phyloP scores from a whole-genome alignment of 37 sponge, comb jelly and placozoan genomes.

The Cladorhizidae sp. region DNA sequence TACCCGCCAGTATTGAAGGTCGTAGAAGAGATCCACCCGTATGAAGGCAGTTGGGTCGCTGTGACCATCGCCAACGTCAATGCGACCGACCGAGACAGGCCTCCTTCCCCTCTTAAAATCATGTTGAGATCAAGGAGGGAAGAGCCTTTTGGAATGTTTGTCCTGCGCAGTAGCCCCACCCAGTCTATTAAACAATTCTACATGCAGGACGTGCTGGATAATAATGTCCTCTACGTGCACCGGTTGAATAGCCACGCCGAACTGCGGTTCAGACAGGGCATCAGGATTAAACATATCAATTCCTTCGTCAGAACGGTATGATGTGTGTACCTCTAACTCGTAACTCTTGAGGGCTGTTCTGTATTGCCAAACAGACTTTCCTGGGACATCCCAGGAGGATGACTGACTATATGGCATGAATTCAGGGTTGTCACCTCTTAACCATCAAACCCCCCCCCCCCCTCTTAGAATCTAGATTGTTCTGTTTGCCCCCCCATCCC shows the following conservation, averaged over 20 bases:
- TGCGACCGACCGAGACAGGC: constrained; percentile 35
- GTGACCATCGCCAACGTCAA: constrained; percentile 23
- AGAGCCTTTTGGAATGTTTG: constrained; percentile 22
- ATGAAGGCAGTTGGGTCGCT: constrained; percentile 40
- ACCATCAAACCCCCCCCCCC: too few species aligned
- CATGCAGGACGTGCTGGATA: constrained; percentile 5
- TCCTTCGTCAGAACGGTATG: neutral
- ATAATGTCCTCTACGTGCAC: constrained; percentile 13
- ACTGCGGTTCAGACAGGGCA: neutral
- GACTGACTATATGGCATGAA: too few species aligned
- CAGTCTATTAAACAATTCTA: neutral
- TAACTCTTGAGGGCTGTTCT: too few species aligned
- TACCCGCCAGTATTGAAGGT: constrained; percentile 14
- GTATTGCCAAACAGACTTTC: too few species aligned
- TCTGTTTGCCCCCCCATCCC: too few species aligned
- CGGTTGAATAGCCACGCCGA: neutral
- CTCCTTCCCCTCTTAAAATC: constrained; percentile 20
- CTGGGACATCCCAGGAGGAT: too few species aligned
- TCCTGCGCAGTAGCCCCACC: neutral
- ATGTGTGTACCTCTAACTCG: too few species aligned
- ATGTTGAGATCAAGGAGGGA: neutral
- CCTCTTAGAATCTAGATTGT: too few species aligned
- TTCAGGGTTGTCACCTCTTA: too few species aligned
- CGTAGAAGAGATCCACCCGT: neutral
- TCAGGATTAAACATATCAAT: neutral